Evolutionary conservation across 2,113 vertebrate species (phyloP).

Genomic region (Ammodytes dubius): DNA sequence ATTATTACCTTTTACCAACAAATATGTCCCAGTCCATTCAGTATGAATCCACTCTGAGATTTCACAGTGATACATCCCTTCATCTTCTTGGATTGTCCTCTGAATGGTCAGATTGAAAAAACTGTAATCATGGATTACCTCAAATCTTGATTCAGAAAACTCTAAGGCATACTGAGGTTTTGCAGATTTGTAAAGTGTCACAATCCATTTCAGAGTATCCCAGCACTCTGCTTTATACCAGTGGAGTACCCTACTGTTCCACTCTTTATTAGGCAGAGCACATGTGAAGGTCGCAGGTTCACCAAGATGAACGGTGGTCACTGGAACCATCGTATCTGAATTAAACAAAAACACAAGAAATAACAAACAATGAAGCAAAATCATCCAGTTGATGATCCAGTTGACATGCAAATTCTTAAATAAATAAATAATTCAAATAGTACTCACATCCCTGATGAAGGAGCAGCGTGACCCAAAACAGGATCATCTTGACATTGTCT

Average conservation of each 20-base stretch:
- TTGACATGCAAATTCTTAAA: neutral
- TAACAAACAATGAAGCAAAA: rapidly evolving
- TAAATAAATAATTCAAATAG: neutral
- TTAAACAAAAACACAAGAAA: neutral
- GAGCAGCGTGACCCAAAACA: slow-evolving; percentile 5
- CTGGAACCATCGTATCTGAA: slow-evolving; percentile 24
- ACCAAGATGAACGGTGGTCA: slow-evolving; percentile 8
- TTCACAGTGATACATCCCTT: slow-evolving; percentile 58
- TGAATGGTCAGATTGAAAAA: slow-evolving; percentile 17
- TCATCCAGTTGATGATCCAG: too few species aligned
- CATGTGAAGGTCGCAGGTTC: slow-evolving; percentile 16
- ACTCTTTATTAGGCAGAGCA: rapidly evolving
- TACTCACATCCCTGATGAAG: slow-evolving; percentile 33
- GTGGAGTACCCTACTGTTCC: rapidly evolving
- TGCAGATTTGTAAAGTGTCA: rapidly evolving
- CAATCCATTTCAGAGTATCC: slow-evolving; percentile 24
- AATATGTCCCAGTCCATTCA: neutral
- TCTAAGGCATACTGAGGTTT: neutral
- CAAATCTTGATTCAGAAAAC: neutral
- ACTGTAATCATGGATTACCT: rapidly evolving
- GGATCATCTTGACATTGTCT: slow-evolving; percentile 6
- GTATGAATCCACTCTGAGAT: neutral
- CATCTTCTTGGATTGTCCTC: slow-evolving; percentile 19
- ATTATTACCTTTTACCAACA: slow-evolving; percentile 49
- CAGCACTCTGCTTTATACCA: slow-evolving; percentile 51